Conservation (phyloP, 2,113 vertebrate genomes). For the Apaloderma vittatum region DNA sequence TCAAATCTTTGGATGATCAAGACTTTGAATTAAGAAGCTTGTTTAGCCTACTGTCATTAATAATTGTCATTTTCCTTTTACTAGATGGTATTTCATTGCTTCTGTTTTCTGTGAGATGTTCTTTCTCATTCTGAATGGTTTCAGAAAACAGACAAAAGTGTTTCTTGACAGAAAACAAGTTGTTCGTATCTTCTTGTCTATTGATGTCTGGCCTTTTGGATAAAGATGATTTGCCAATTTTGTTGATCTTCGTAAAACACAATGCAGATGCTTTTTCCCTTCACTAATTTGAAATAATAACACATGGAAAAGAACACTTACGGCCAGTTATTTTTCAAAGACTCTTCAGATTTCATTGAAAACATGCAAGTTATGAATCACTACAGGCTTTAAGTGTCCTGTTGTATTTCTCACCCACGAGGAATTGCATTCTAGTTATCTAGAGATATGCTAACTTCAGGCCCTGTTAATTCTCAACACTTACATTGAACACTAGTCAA, state of each 20-base stretch:
- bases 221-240: background rate
- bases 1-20: background rate
- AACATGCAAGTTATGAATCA: background rate
- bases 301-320: background rate
- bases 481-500: background rate
- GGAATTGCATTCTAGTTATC: background rate
- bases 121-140: background rate
- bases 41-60: background rate
- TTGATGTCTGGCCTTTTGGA: background rate
- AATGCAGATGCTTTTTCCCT: background rate
- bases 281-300: background rate
- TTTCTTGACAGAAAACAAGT: background rate
- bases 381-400: background rate
- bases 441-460: background rate
- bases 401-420: background rate
- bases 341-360: background rate
- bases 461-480: background rate
- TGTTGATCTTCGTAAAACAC: background rate
- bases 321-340: background rate
- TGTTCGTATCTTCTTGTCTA: background rate
- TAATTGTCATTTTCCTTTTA: background rate
- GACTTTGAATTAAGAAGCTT: background rate
- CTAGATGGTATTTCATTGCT: background rate
- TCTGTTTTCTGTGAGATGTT: background rate
- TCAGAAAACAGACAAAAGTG: background rate